These are phyloP conservation scores for Whitmania pigra DNA, from an alignment of 1,140 invertebrate species.

Conservation along the genomic window DNA sequence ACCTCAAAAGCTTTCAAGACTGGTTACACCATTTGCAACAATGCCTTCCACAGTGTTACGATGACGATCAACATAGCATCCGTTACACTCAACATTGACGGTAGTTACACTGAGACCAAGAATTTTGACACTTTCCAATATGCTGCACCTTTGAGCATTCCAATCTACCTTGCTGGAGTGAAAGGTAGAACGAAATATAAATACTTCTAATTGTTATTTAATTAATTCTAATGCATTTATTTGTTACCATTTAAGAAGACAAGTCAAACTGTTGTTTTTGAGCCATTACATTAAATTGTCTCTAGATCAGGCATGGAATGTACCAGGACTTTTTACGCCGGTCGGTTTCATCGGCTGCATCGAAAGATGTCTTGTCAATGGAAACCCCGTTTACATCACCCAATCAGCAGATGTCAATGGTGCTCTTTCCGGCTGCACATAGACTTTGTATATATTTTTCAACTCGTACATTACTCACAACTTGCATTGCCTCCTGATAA, in stretches of 20 bases:
- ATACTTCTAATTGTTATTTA: background rate
- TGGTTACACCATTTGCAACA: constrained; percentile 1
- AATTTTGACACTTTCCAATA: constrained; percentile 7
- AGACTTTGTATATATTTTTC: no score
- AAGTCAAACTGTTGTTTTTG: background rate
- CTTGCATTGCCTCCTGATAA: no score
- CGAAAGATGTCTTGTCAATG: constrained; percentile 5
- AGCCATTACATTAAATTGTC: constrained; percentile 7
- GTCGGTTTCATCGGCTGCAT: background rate
- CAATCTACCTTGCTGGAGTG: constrained; percentile 15
- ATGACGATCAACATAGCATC: background rate
- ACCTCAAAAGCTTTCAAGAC: constrained; percentile 7
- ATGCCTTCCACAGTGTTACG: background rate
- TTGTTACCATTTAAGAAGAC: background rate
- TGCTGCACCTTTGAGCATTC: constrained; percentile 6
- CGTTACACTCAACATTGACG: constrained; percentile 8
- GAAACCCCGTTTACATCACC: background rate
- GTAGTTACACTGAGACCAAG: background rate
- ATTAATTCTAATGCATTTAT: background rate
- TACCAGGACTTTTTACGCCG: background rate
- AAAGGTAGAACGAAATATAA: background rate
- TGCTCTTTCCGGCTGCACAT: background rate
- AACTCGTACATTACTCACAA: no score
- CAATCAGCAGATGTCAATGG: background rate
- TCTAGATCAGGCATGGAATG: constrained; percentile 8